These are phyloP conservation scores for Marmota monax DNA, from an alignment of 2,113 vertebrate genomes.

Conservation along the genomic window DNA sequence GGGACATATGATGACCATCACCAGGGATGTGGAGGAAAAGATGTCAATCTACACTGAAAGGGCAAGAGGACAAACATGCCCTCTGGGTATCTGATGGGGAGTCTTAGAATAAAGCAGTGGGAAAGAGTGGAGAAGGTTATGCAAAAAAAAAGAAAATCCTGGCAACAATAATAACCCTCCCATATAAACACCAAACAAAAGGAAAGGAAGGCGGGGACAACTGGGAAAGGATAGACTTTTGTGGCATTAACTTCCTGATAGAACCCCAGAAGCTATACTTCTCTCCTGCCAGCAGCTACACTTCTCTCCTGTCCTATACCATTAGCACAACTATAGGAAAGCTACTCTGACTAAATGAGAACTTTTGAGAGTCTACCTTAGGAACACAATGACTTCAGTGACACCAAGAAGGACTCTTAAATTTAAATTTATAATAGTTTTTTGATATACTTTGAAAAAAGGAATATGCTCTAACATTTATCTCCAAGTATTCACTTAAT, in stretches of 20 bases:
- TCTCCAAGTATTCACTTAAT: not conserved
- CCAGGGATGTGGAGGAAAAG: not conserved
- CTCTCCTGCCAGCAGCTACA: not conserved
- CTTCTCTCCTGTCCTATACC: not conserved
- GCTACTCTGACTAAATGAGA: not conserved
- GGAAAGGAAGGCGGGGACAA: not conserved
- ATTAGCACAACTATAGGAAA: too few species aligned
- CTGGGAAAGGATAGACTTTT: not conserved
- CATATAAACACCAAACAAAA: not conserved
- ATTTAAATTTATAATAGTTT: not conserved
- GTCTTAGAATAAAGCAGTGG: not conserved
- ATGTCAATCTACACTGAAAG: not conserved
- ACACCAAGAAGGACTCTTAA: not conserved
- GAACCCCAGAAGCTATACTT: not conserved
- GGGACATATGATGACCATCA: not conserved
- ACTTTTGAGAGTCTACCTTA: not conserved
- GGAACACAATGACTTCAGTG: not conserved
- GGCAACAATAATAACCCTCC: not conserved
- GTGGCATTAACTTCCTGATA: not conserved
- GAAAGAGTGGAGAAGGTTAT: not conserved
- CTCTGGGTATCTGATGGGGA: not conserved
- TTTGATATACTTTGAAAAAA: slow-evolving; percentile 18
- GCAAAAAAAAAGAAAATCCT: not conserved
- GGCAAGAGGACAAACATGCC: not conserved
- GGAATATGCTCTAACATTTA: not conserved